Evolutionary conservation across 1,140 invertebrate species (phyloP).

Genomic region (Metopolophium dirhodum): DNA sequence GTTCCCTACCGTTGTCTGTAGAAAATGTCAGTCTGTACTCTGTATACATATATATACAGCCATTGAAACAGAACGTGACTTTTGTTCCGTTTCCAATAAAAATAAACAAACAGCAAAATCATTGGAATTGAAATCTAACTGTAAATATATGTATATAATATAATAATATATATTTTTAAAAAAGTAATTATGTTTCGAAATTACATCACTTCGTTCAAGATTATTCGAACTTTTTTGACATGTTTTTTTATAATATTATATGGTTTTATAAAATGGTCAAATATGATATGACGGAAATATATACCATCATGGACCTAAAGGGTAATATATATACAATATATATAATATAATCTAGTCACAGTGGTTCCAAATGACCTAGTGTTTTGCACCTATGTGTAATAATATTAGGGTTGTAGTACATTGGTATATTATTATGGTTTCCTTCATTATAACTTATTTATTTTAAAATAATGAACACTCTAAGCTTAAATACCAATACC

Average conservation of each 20-base stretch:
- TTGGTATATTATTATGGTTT: no score
- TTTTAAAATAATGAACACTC: not conserved
- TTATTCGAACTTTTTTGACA: not conserved
- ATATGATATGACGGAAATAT: not conserved
- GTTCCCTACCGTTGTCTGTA: not conserved
- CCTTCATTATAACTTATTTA: not conserved
- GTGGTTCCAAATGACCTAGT: no score
- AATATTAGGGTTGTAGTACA: no score
- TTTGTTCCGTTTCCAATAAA: not conserved
- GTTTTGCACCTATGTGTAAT: no score
- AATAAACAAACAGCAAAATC: conserved; percentile 12
- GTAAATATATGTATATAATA: not conserved
- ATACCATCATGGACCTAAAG: no score
- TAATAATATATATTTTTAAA: not conserved
- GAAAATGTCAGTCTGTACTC: conserved; percentile 6
- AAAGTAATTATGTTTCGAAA: not conserved
- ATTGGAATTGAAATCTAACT: not conserved
- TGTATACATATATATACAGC: not conserved
- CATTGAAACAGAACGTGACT: not conserved
- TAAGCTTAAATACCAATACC: not conserved
- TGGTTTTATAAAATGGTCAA: not conserved
- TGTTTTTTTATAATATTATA: not conserved
- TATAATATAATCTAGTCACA: no score
- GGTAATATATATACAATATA: no score
- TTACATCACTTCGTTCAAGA: not conserved